phyloP scores from a whole-genome alignment of 2,888 invertebrate species.

The Allacma fusca region DNA sequence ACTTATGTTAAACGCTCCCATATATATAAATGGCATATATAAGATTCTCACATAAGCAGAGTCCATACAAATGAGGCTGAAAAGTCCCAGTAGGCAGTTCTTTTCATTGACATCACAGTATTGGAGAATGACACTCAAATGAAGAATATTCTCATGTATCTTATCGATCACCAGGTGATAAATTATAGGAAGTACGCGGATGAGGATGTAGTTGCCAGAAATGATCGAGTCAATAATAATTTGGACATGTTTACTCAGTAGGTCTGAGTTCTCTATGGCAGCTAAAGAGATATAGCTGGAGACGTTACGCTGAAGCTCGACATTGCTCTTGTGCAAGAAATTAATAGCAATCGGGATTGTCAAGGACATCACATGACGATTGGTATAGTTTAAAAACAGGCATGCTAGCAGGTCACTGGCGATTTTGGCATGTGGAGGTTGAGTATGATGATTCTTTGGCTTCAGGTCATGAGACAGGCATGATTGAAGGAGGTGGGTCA shows the following conservation, averaged over 20 bases:
- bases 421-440: constrained; percentile 95
- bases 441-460: constrained; percentile 79
- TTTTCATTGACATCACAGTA: constrained; percentile 87
- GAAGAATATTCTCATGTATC: constrained; percentile 83
- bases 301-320: constrained; percentile 87
- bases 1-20: no score
- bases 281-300: constrained; percentile 91
- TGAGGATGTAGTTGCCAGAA: constrained; percentile 86
- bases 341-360: constrained; percentile 91
- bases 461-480: constrained; percentile 89
- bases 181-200: constrained; percentile 71
- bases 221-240: constrained; percentile 90
- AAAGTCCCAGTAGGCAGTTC: constrained; percentile 81
- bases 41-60: constrained; percentile 19
- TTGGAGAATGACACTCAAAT: constrained; percentile 80
- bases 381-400: constrained; percentile 84
- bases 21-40: no score
- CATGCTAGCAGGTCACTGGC: constrained; percentile 94
- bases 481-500: constrained; percentile 85
- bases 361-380: constrained; percentile 78
- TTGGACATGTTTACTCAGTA: constrained; percentile 86
- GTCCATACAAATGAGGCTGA: constrained; percentile 70
- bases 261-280: constrained; percentile 86
- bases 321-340: constrained; percentile 88
- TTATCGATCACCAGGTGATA: constrained; percentile 88